phyloP scores from a whole-genome alignment of 2,113 vertebrate genomes.

The Numenius arquata region DNA sequence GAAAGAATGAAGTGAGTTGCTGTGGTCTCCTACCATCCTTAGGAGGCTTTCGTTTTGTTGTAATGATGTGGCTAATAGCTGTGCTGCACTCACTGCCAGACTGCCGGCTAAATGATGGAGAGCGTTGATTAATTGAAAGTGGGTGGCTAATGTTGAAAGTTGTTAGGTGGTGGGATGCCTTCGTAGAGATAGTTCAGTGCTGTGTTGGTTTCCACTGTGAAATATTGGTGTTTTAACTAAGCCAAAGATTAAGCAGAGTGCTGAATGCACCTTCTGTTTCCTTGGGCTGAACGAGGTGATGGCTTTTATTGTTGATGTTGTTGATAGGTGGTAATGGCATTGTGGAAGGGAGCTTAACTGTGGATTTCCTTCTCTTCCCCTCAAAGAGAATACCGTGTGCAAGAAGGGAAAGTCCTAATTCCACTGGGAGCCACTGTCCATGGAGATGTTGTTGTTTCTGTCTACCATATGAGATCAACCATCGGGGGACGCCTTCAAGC shows the following conservation, averaged over 20 bases:
- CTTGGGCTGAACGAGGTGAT: neutral
- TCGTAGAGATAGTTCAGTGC: neutral
- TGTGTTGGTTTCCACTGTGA: neutral
- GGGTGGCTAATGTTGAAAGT: neutral
- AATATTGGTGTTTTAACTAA: neutral
- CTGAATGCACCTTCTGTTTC: neutral
- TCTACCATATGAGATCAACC: slow-evolving; percentile 94
- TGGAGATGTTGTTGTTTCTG: slow-evolving; percentile 91
- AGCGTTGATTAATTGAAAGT: accelerated
- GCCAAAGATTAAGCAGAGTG: neutral
- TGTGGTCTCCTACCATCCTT: neutral
- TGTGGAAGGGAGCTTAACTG: neutral
- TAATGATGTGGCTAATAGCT: too few relatives aligned
- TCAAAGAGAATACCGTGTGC: slow-evolving; percentile 89
- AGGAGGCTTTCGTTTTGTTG: neutral
- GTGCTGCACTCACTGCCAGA: neutral
- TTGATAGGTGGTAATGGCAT: neutral
- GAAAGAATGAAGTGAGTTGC: slow-evolving; percentile 93
- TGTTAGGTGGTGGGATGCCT: neutral
- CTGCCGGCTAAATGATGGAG: neutral
- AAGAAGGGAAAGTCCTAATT: slow-evolving; percentile 93
- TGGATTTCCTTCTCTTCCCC: slow-evolving; percentile 1
- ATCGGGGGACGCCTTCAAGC: slow-evolving; percentile 96
- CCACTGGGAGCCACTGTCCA: slow-evolving; percentile 90
- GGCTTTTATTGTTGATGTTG: neutral